These are phyloP conservation scores for Aphrocallistes beatrix DNA, from an alignment of 37 sponge, comb jelly and placozoan species.

Conservation along the genomic window DNA sequence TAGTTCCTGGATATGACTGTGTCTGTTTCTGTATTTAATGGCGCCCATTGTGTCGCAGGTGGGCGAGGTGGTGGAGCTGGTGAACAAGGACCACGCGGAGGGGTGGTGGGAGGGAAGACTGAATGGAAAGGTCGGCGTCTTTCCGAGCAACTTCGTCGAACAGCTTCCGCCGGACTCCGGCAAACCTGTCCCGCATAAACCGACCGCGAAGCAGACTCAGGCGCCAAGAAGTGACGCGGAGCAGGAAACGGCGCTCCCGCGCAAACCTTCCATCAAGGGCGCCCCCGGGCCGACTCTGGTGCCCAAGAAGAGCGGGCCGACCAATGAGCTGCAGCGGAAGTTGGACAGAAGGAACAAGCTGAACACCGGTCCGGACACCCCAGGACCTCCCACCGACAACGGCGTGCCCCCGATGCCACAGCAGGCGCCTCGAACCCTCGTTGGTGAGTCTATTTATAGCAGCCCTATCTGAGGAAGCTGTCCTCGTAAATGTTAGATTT, in stretches of 20 bases:
- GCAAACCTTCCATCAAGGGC: background rate
- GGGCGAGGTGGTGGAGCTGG: background rate
- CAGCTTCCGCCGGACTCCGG: background rate
- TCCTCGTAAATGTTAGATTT: background rate
- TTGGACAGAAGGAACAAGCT: background rate
- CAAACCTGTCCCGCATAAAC: background rate
- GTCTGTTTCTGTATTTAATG: background rate
- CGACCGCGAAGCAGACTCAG: background rate
- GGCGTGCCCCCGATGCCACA: background rate
- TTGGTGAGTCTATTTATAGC: background rate
- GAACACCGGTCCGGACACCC: background rate
- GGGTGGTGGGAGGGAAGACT: slow-evolving; percentile 4
- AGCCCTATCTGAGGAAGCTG: background rate
- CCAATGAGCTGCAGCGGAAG: background rate
- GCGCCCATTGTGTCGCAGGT: background rate
- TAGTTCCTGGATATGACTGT: background rate
- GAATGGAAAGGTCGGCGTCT: background rate
- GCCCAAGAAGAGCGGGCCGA: background rate
- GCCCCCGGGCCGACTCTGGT: background rate
- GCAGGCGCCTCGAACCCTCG: background rate
- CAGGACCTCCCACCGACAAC: background rate
- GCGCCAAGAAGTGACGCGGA: background rate
- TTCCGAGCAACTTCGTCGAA: background rate
- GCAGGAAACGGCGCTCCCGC: background rate
- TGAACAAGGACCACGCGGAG: slow-evolving; percentile 9